Conservation (phyloP, 2,888 invertebrate species). For the Baccha elongata region DNA sequence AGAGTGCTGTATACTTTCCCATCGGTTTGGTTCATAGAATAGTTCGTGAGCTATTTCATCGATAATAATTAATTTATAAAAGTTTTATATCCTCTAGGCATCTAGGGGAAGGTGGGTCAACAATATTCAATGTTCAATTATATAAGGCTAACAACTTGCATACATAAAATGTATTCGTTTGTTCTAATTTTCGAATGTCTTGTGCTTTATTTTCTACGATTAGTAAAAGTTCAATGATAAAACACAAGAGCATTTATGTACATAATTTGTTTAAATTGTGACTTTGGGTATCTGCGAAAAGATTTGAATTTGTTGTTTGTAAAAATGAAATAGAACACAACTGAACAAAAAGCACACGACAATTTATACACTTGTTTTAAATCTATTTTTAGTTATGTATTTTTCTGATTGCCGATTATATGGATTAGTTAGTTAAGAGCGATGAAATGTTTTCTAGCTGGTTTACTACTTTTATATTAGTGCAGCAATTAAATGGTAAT, state of each 20-base stretch:
- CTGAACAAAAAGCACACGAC: not conserved
- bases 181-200: conserved; percentile 11
- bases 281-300: not conserved
- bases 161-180: not conserved
- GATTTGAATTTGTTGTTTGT: conserved; percentile 10
- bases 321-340: not conserved
- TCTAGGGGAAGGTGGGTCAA: conserved; percentile 15
- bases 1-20: conserved; percentile 34
- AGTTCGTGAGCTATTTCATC: conserved; percentile 8
- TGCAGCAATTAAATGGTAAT: too few relatives aligned
- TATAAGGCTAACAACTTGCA: not conserved
- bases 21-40: not conserved
- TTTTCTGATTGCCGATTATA: conserved; percentile 27
- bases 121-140: conserved; percentile 31
- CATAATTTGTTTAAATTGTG: too few relatives aligned
- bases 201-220: not conserved
- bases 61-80: conserved; percentile 56
- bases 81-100: conserved; percentile 28
- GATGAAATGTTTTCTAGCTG: not conserved
- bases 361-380: conserved; percentile 29
- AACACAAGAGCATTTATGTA: conserved; percentile 6
- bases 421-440: not conserved
- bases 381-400: conserved; percentile 53
- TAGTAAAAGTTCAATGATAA: conserved; percentile 14
- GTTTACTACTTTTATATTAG: not conserved